Base-by-base conservation (phyloP, 2,797 vertebrate species). In the Sebastes dallii region DNA sequence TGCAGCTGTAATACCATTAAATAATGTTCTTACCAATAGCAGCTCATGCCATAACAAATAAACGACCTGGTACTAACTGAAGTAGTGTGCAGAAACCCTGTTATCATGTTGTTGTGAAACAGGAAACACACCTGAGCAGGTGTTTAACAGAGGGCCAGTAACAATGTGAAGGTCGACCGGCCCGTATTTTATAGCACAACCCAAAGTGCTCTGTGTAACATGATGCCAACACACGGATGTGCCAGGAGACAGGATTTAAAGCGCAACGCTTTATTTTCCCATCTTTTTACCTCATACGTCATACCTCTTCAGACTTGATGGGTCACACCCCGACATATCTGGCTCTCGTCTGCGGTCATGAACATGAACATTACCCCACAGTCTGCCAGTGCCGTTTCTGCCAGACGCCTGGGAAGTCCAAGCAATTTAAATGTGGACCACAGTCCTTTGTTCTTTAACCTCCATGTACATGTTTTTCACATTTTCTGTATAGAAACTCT, bases 271-370 rank as follows among this genome's bases (percentile, higher is more conserved):
- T 73, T 66, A 65, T 66, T 82, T 81, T 32, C 59, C 71, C 56
- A 72, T 77, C 67, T 75, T 80, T 85, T 80, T 34, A 72, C 72
- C 27, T 73, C 58, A 65, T 56, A 68, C 79, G 27, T 73, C 64
- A 65, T 54, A 68, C 79, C 66, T 71, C 56, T 56, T 74, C 70
- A 79, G 76, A 84, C n/a, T 52, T 55, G 73, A 78, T 61, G 75
- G 64, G 76, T 68, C 78, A 84, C 86, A 80, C 78, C 78, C 74
- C 30, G 4, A 73, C 32, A 24, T 74, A 81, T 90, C 90, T 92
- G 93, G 76, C 86, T 91, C 78, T 85, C 24, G 58, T 94, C 86
- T 80, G 62, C 58, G 77, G 84, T 83, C 78, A 84, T 82, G 72
- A 76, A 76, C 77, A 52, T 59, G 84, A 89, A 84, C 84, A 72